Conservation (phyloP, 2,113 vertebrate genomes). For the Aspidoscelis tigris region DNA sequence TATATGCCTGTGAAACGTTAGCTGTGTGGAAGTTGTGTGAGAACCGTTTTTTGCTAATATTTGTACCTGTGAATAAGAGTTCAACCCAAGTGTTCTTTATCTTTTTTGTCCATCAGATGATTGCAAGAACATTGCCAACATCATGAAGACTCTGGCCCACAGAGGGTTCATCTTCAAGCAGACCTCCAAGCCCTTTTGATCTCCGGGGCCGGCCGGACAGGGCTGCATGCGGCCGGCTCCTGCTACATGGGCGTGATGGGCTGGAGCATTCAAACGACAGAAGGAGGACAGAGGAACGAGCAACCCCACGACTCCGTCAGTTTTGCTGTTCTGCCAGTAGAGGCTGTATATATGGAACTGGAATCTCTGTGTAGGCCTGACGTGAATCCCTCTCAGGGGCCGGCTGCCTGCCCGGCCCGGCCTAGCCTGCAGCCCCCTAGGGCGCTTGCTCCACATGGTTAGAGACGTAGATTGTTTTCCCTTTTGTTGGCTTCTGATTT, state of each 20-base stretch:
- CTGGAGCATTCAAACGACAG: conserved; percentile 66
- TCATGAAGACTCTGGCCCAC: conserved; percentile 86
- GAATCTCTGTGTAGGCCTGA: conserved; percentile 76
- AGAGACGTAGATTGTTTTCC: conserved; percentile 73
- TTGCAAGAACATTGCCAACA: conserved; percentile 88
- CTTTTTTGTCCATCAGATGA: conserved; percentile 73
- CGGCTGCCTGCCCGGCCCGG: conserved; percentile 73
- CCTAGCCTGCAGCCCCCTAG: conserved; percentile 70
- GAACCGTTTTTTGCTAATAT: background rate
- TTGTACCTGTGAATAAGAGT: background rate
- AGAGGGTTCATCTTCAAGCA: conserved; percentile 88
- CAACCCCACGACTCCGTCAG: conserved; percentile 66
- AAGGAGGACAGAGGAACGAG: conserved; percentile 71
- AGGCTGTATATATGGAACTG: conserved; percentile 77
- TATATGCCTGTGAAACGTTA: background rate
- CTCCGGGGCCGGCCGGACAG: conserved; percentile 74
- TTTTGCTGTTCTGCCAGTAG: conserved; percentile 75
- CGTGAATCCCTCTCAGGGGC: conserved; percentile 76
- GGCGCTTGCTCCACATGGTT: conserved; percentile 74
- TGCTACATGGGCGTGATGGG: conserved; percentile 70
- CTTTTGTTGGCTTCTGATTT: conserved; percentile 71
- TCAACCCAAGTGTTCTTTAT: background rate
- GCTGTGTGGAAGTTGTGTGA: background rate
- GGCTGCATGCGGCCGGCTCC: conserved; percentile 75
- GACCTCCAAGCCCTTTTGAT: conserved; percentile 85